phyloP scores from a whole-genome alignment of 2,888 invertebrate genomes.

The Cancer borealis region DNA sequence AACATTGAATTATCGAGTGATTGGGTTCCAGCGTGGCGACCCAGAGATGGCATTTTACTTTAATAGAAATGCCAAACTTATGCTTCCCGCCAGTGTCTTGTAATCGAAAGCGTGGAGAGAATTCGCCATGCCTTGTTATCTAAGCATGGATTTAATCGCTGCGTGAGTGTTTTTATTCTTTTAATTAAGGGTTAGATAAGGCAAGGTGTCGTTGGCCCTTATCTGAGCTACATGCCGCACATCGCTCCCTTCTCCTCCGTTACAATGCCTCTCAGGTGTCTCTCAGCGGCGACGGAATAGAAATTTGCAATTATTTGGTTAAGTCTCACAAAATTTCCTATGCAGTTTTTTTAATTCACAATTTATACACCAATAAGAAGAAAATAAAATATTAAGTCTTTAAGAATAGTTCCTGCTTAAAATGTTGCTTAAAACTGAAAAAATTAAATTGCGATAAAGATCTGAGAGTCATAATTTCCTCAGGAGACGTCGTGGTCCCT shows the following conservation, averaged over 20 bases:
- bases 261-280: background rate
- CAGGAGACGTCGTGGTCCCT: background rate
- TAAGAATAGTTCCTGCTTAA: background rate
- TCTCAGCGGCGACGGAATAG: background rate
- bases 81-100: background rate
- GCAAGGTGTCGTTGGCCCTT: background rate
- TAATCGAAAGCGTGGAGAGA: background rate
- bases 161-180: background rate
- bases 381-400: background rate
- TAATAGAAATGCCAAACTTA: background rate
- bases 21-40: background rate
- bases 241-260: background rate
- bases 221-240: background rate
- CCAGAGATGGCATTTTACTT: background rate
- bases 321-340: background rate
- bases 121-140: background rate
- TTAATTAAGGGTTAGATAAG: conserved; percentile 5
- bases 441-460: background rate
- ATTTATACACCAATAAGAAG: background rate
- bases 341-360: background rate
- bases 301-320: background rate
- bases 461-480: background rate
- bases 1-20: background rate
- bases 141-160: conserved; percentile 15
- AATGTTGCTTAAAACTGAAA: background rate